Percentiles rank a stretch among this genome's conserved stretches.
Evolutionary conservation across 2,888 invertebrate species (phyloP).

Genomic region (Venustoraphidia nigricollis): DNA sequence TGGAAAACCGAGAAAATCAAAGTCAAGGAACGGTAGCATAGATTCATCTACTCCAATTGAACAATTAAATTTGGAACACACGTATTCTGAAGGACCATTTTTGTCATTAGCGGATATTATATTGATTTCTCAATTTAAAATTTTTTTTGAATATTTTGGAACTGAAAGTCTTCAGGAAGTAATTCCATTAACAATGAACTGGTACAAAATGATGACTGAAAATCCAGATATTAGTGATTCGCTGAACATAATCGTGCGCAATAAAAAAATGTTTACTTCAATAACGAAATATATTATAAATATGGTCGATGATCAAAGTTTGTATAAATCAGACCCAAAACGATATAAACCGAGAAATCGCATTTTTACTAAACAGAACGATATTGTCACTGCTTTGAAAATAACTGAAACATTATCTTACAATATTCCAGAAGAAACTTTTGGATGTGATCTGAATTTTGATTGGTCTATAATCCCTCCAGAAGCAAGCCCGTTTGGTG

Average conservation of each 20-base stretch:
- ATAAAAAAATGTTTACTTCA: background rate
- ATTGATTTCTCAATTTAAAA: conserved; percentile 52
- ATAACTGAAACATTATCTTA: conserved; percentile 29
- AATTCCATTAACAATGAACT: conserved; percentile 45
- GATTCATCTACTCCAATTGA: conserved; percentile 31
- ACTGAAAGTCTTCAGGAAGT: conserved; percentile 22
- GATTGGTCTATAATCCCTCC: conserved; percentile 59
- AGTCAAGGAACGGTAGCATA: conserved; percentile 30
- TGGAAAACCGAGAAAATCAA: conserved; percentile 19
- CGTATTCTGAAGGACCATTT: conserved; percentile 68
- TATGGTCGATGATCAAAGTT: conserved; percentile 39
- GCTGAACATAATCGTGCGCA: conserved; percentile 7
- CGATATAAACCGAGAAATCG: conserved; percentile 58
- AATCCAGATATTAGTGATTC: conserved; percentile 18
- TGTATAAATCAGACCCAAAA: conserved; percentile 65
- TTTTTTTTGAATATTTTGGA: conserved; percentile 36
- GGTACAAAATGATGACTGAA: conserved; percentile 36
- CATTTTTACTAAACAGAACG: conserved; percentile 59
- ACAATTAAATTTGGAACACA: conserved; percentile 43
- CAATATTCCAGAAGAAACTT: conserved; percentile 22
- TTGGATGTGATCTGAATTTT: conserved; percentile 30
- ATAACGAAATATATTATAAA: conserved; percentile 26
- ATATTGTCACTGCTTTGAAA: conserved; percentile 47
- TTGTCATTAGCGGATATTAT: conserved; percentile 75
- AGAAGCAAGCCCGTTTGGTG: conserved; percentile 61